phyloP scores from a whole-genome alignment of 2,797 vertebrate genomes.

The Acrossocheilus fasciatus region DNA sequence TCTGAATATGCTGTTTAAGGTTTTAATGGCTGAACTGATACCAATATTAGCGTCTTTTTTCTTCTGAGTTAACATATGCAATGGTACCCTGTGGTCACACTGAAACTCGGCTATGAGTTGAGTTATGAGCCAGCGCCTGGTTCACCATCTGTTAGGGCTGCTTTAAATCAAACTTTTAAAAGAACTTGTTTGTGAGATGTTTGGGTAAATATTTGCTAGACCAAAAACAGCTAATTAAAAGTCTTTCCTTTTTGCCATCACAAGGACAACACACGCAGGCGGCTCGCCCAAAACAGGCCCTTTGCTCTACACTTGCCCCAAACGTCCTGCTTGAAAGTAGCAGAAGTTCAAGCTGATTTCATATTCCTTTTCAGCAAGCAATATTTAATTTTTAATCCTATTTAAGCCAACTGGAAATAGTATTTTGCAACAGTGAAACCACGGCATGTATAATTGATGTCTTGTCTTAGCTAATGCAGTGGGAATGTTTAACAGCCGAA shows the following conservation, averaged over 20 bases:
- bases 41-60: conserved; percentile 47
- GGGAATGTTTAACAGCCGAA: conserved; percentile 58
- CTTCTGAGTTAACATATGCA: not conserved
- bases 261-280: conserved; percentile 4
- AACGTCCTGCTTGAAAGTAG: conserved; percentile 56
- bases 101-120: conserved; percentile 21
- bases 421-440: conserved; percentile 72
- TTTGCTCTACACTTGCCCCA: conserved; percentile 40
- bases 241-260: conserved; percentile 44
- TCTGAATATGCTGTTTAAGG: conserved; percentile 49
- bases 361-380: conserved; percentile 64
- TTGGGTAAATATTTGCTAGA: conserved; percentile 61
- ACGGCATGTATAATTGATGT: conserved; percentile 69
- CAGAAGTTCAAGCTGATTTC: conserved; percentile 59
- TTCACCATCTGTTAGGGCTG: conserved; percentile 19
- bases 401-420: conserved; percentile 66
- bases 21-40: conserved; percentile 59
- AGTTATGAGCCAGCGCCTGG: conserved; percentile 42
- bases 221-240: conserved; percentile 58
- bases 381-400: conserved; percentile 71
- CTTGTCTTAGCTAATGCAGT: conserved; percentile 63
- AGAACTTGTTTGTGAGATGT: conserved; percentile 50
- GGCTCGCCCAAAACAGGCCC: conserved; percentile 37
- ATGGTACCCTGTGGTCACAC: conserved; percentile 39
- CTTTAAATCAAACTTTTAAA: conserved; percentile 49